These are phyloP conservation scores for Lerema accius DNA, from an alignment of 1,140 invertebrate genomes.

Conservation along the genomic window DNA sequence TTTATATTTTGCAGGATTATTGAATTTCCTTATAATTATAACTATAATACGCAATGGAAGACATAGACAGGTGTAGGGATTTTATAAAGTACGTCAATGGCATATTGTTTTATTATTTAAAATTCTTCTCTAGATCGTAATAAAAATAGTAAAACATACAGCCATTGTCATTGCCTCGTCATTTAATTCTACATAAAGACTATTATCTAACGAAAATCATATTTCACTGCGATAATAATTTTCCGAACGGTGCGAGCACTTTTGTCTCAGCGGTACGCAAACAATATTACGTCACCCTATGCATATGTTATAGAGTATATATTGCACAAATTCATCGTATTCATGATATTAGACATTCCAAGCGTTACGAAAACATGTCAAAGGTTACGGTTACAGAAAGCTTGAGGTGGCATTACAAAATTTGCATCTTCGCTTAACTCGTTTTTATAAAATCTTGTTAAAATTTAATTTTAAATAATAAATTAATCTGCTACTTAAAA, in stretches of 20 bases:
- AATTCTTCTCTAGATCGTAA: too few relatives aligned
- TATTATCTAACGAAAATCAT: background rate
- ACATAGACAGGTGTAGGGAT: too few relatives aligned
- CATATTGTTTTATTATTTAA: too few relatives aligned
- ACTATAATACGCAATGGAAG: too few relatives aligned
- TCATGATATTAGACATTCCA: slow-evolving; percentile 18
- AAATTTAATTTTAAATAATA: too few relatives aligned
- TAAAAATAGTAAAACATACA: too few relatives aligned
- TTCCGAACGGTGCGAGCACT: background rate
- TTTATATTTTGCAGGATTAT: too few relatives aligned
- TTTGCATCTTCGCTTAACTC: slow-evolving; percentile 11
- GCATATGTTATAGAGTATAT: slow-evolving; percentile 6
- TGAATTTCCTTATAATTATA: too few relatives aligned
- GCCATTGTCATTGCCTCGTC: too few relatives aligned
- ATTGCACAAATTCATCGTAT: slow-evolving; percentile 1
- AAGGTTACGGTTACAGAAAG: slow-evolving; percentile 7
- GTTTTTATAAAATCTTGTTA: background rate
- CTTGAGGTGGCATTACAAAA: background rate
- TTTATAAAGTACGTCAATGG: too few relatives aligned
- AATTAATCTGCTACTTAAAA: too few relatives aligned
- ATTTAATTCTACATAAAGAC: too few relatives aligned
- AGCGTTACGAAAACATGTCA: slow-evolving; percentile 19
- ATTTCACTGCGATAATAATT: background rate
- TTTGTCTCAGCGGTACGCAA: background rate
- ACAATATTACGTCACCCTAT: background rate